Percentiles rank a stretch among this genome's conserved stretches.
Evolutionary conservation across 2,888 invertebrate species (phyloP).

Genomic region (Acleris holmiana): DNA sequence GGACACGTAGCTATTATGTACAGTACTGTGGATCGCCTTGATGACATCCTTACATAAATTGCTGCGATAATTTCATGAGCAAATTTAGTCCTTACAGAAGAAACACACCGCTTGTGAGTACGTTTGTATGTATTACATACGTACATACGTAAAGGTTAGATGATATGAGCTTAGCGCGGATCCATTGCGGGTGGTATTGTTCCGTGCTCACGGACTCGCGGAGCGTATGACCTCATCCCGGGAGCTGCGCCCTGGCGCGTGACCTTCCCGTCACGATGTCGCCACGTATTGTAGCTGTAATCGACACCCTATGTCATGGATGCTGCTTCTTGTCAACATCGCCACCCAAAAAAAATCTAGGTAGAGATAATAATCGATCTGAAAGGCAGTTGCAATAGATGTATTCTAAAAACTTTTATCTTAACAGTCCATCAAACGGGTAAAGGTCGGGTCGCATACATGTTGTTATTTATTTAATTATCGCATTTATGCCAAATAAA

Average conservation of each 20-base stretch:
- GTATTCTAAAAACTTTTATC: no score
- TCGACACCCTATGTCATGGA: constrained; percentile 60
- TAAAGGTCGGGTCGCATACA: no score
- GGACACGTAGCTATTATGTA: no score
- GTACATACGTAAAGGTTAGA: constrained; percentile 3
- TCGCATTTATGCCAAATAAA: no score
- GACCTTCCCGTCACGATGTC: constrained; percentile 67
- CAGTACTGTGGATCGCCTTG: no score
- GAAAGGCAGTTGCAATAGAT: no score
- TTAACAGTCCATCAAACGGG: no score
- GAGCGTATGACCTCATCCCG: constrained; percentile 73
- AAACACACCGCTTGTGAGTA: no score
- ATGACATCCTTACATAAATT: no score
- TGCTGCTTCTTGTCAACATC: constrained; percentile 27
- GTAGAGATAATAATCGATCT: background rate
- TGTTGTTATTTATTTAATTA: no score
- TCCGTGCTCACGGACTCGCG: constrained; percentile 58
- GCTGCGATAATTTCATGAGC: no score
- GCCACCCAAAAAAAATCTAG: background rate
- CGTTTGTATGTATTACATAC: background rate
- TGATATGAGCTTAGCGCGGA: constrained; percentile 24
- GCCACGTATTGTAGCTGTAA: constrained; percentile 61
- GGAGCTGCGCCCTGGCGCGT: constrained; percentile 65
- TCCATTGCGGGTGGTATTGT: constrained; percentile 58
- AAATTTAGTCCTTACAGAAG: no score